A percentile compares a stretch with the other conserved stretches of the same genome.
Evolutionary conservation across 2,797 vertebrate species (phyloP).

Genomic region (Alcedo atthis): DNA sequence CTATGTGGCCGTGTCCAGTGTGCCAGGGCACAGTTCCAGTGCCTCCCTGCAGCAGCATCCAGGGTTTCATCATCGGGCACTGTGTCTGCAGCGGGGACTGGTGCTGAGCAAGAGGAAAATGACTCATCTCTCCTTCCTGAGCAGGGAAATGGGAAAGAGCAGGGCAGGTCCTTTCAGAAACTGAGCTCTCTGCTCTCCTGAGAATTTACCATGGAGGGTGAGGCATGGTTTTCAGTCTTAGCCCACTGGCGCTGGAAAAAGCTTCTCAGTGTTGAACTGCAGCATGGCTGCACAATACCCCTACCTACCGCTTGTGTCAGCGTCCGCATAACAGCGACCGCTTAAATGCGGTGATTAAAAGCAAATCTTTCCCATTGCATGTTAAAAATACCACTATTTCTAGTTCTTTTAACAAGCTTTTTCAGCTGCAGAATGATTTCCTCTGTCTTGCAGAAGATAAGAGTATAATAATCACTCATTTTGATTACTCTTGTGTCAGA

Average conservation of each 20-base stretch:
- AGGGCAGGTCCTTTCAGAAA: not conserved
- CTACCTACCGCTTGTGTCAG: not conserved
- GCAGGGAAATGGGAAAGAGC: not conserved
- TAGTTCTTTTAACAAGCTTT: not conserved
- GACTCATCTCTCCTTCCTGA: constrained; percentile 16
- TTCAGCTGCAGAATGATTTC: not conserved
- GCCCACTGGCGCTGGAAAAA: not conserved
- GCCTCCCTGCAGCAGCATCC: not conserved
- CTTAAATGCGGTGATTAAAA: not conserved
- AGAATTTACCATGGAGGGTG: not conserved
- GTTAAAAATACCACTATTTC: not conserved
- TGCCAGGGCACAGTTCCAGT: not conserved
- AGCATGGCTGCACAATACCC: not conserved
- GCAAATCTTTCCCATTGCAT: not conserved
- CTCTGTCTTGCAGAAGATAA: not conserved
- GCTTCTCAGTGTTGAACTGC: not conserved
- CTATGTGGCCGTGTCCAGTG: fast-evolving
- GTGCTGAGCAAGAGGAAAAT: not conserved
- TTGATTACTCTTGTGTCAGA: not conserved
- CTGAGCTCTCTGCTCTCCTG: not conserved
- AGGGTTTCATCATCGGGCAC: not conserved
- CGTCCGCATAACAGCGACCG: not conserved
- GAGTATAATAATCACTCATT: not conserved
- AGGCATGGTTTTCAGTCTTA: not conserved
- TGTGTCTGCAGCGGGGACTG: not conserved